Evolutionary conservation across 1,140 invertebrate species (phyloP).

Genomic region (Scaptomyza graminum): DNA sequence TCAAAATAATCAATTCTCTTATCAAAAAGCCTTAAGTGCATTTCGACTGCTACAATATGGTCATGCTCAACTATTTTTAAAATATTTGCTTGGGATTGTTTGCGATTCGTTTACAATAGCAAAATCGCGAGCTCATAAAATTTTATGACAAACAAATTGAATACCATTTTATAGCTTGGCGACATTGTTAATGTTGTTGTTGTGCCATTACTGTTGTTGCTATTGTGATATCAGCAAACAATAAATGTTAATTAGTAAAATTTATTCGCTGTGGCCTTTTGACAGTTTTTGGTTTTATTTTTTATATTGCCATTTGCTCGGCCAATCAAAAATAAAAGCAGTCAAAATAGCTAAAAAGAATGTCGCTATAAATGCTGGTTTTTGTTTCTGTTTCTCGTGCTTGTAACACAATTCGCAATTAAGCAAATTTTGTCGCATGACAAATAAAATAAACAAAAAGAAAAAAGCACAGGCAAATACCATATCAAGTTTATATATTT

Average conservation of each 20-base stretch:
- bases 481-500: slow-evolving; percentile 4
- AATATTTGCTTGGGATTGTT: neutral
- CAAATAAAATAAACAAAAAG: slow-evolving; percentile 32
- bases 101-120: slow-evolving; percentile 11
- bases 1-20: too few species aligned
- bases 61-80: neutral
- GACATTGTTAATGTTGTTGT: slow-evolving; percentile 14
- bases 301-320: slow-evolving; percentile 31
- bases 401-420: slow-evolving; percentile 56
- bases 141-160: slow-evolving; percentile 71
- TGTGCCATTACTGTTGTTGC: slow-evolving; percentile 14
- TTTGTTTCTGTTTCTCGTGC: slow-evolving; percentile 12
- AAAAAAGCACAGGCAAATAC: slow-evolving; percentile 23
- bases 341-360: slow-evolving; percentile 39
- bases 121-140: slow-evolving; percentile 62
- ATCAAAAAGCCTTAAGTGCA: neutral
- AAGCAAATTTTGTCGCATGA: slow-evolving; percentile 44
- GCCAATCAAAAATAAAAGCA: slow-evolving; percentile 40
- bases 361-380: slow-evolving; percentile 24
- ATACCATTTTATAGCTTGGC: slow-evolving; percentile 55
- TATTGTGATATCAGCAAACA: slow-evolving; percentile 63
- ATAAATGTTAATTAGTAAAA: slow-evolving; percentile 80
- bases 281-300: slow-evolving; percentile 58
- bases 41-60: neutral
- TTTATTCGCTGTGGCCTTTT: slow-evolving; percentile 72